phyloP scores from a whole-genome alignment of 2,797 vertebrate genomes.

The Darevskia mixta region DNA sequence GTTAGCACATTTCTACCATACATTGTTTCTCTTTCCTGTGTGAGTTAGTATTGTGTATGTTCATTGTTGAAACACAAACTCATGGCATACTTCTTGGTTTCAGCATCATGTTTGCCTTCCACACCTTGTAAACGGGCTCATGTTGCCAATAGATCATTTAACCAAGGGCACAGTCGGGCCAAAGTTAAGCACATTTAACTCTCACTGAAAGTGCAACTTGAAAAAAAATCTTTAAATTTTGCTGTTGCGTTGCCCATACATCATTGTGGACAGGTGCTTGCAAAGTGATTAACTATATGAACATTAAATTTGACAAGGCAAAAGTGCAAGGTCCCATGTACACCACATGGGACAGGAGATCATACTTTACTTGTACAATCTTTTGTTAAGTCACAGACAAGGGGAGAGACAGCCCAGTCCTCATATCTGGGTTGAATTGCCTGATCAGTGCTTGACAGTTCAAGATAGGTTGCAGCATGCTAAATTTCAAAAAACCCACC shows the following conservation, averaged over 20 bases:
- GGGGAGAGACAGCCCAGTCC: background rate
- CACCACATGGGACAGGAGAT: background rate
- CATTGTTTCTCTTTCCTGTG: slow-evolving; percentile 73
- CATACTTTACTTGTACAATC: background rate
- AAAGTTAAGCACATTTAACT: background rate
- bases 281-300: slow-evolving; percentile 19
- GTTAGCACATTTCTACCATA: slow-evolving; percentile 69
- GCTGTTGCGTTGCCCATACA: background rate
- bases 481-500: background rate
- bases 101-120: slow-evolving; percentile 73
- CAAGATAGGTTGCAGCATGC: too few species aligned
- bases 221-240: background rate
- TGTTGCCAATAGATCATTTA: slow-evolving; percentile 45
- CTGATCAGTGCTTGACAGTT: background rate
- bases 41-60: slow-evolving; percentile 76
- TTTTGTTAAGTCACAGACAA: background rate
- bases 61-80: slow-evolving; percentile 73
- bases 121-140: slow-evolving; percentile 56
- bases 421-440: background rate
- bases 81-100: slow-evolving; percentile 73
- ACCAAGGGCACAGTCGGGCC: background rate
- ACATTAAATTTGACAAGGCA: slow-evolving; percentile 6
- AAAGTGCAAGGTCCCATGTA: background rate
- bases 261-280: background rate
- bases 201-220: background rate